Evolutionary conservation across 2,797 vertebrate genomes (phyloP), one percentile per base, ranked within the genome.

Genomic region (Cossypha niveicapilla): DNA sequence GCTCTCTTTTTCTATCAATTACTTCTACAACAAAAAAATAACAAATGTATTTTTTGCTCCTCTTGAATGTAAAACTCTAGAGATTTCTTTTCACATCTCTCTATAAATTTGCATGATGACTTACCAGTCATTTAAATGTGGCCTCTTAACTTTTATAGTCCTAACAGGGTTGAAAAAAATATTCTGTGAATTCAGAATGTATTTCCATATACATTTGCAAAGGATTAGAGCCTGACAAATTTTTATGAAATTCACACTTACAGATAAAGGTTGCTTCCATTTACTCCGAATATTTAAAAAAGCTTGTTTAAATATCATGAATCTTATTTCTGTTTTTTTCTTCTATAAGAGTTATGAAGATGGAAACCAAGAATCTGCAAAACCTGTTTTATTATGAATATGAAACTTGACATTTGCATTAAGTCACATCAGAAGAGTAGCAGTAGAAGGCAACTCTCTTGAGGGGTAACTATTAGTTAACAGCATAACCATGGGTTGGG

Each of bases 181-280:
- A 68, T 71, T 77, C 35, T 45, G 24, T 54, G 70, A 88, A 88
- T 91, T 78, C 56, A 81, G 71, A 88, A 78, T 75, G 47, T 72
- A 71, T 78, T 86, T 84, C 62, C 62, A 81, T 68, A 74, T 35
- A 67, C 8, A 78, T 88, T 85, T 82, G 84, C 81, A 86, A 91
- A 92, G 75, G 45, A 85, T 76, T 86, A 92, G 30, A 88, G 56
- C 73, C 56, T 83, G 70, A 92, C 39, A 93, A 88, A 84, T 60
- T 88, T 63, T 70, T 53, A 75, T 7, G 32, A 93, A 94, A 92
- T 82, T 88, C 82, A 76, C 74, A 66, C 86, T 90, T 78, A 72
- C 21, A 90, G 66, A 81, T 41, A 87, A 93, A 92, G 51, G 65
- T 91, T 93, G 60, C 21, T 85, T 96, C 41, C 81, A 95, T 86